Conservation (phyloP, 2,113 vertebrate genomes). For the Dasyprocta punctata region DNA sequence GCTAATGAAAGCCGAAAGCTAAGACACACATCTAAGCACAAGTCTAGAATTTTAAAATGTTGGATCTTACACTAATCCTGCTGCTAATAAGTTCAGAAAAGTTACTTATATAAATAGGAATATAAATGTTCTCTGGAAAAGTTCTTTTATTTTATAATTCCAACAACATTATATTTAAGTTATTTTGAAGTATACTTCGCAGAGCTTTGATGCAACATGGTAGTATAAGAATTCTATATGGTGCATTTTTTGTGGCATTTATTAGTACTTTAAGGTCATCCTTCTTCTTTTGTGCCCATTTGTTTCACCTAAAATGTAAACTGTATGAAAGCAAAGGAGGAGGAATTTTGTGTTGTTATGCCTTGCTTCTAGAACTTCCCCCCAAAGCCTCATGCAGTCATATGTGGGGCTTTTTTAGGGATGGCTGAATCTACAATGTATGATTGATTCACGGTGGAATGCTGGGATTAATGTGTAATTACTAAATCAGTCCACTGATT, state of each 20-base stretch:
- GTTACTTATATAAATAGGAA: background rate
- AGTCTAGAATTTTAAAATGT: conserved; percentile 62
- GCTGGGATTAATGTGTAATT: background rate
- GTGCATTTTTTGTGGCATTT: background rate
- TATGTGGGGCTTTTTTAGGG: background rate
- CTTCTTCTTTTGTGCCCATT: background rate
- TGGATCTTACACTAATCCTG: conserved; percentile 50
- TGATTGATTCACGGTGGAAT: background rate
- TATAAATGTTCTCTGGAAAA: conserved; percentile 16
- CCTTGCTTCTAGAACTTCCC: background rate
- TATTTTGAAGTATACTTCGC: background rate
- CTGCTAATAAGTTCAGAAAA: conserved; percentile 58
- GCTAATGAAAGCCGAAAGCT: conserved; percentile 57
- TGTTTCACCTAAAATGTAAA: background rate
- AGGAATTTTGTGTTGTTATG: background rate
- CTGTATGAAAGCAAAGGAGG: too few species aligned
- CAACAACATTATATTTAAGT: background rate
- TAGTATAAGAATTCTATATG: background rate
- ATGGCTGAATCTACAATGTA: background rate
- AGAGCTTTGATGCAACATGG: background rate
- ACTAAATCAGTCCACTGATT: background rate
- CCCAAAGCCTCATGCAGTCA: background rate
- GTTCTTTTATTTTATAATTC: conserved; percentile 35
- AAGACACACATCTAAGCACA: conserved; percentile 9
- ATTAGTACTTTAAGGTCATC: background rate